phyloP scores from a whole-genome alignment of 2,797 vertebrate species.

The Acanthurus lineatus region DNA sequence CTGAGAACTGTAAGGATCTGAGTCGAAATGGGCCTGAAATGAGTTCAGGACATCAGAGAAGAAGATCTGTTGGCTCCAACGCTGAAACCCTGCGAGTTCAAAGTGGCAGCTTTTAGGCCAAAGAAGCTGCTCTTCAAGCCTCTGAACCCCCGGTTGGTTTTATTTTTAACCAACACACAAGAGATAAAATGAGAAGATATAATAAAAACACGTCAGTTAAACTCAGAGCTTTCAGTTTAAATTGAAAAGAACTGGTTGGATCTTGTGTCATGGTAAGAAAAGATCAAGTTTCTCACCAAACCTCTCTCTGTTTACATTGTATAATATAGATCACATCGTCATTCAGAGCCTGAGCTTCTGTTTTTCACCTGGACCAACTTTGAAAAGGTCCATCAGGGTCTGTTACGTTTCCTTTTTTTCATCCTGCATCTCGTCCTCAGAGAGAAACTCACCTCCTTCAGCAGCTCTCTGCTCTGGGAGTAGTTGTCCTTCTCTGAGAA shows the following conservation, averaged over 20 bases:
- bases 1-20: slow-evolving; percentile 21
- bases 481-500: slow-evolving; percentile 96
- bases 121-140: not conserved
- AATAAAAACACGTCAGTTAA: not conserved
- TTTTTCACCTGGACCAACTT: not conserved
- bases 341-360: not conserved
- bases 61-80: slow-evolving; percentile 2
- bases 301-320: slow-evolving; percentile 7
- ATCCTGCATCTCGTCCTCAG: not conserved
- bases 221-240: not conserved
- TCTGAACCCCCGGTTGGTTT: not conserved
- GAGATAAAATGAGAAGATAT: slow-evolving; percentile 10
- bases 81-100: not conserved
- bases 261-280: not conserved
- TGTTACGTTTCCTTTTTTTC: not conserved
- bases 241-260: not conserved
- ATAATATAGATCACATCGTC: not conserved
- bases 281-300: slow-evolving; percentile 27
- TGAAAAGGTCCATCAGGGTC: not conserved
- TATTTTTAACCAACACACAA: not conserved
- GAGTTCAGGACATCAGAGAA: slow-evolving; percentile 23
- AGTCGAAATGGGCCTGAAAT: slow-evolving; percentile 41
- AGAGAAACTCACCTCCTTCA: slow-evolving; percentile 86
- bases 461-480: slow-evolving; percentile 90
- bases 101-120: slow-evolving; percentile 29